Evolutionary conservation across 1,140 invertebrate genomes (phyloP).

Genomic region (Monomorium pharaonis): DNA sequence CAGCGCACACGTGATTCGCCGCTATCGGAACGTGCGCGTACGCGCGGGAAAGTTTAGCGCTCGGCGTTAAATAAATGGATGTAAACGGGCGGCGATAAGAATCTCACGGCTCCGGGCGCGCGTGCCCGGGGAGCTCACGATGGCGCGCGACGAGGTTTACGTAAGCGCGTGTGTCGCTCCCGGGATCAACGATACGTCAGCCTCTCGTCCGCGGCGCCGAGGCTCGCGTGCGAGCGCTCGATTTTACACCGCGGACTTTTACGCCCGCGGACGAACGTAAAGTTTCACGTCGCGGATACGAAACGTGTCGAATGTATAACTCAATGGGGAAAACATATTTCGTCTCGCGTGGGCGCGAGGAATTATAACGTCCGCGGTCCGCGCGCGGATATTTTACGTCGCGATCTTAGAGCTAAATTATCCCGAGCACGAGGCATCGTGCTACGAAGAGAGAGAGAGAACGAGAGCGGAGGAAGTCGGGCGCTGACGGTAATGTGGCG

Average conservation of each 20-base stretch:
- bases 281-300: constrained; percentile 20
- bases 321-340: constrained; percentile 34
- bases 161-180: constrained; percentile 33
- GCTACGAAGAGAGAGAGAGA: constrained; percentile 4
- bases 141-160: constrained; percentile 23
- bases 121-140: not conserved
- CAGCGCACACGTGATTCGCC: not conserved
- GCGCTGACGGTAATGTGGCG: constrained; percentile 73
- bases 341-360: constrained; percentile 36
- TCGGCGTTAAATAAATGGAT: constrained; percentile 44
- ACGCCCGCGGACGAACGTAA: constrained; percentile 39
- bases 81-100: constrained; percentile 37
- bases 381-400: constrained; percentile 19
- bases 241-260: constrained; percentile 36
- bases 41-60: constrained; percentile 27
- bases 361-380: constrained; percentile 7
- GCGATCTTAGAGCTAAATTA: constrained; percentile 48
- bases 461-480: constrained; percentile 56
- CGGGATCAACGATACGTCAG: constrained; percentile 13
- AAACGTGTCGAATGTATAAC: constrained; percentile 35
- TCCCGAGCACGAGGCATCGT: not conserved
- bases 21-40: not conserved
- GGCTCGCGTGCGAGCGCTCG: not conserved
- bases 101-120: constrained; percentile 12
- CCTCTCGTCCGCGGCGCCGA: not conserved